Evolutionary conservation across 1,140 invertebrate genomes (phyloP).

Genomic region (Drosophila mayri): DNA sequence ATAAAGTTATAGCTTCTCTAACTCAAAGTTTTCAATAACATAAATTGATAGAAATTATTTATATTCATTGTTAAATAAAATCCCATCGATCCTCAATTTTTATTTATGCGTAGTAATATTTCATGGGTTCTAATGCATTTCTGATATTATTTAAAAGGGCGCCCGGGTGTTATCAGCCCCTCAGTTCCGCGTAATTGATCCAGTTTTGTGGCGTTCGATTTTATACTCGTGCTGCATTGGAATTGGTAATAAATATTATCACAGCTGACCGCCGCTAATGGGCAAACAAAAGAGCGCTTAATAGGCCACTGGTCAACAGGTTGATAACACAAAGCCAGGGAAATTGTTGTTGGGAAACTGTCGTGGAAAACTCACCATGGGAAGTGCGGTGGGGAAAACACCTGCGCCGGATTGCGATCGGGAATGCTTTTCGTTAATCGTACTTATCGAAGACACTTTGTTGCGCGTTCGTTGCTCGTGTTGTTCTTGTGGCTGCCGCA

Average conservation of each 20-base stretch:
- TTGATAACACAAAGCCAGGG: slow-evolving; percentile 26
- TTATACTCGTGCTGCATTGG: slow-evolving; percentile 7
- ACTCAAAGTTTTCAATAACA: not conserved
- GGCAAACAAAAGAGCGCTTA: slow-evolving; percentile 57
- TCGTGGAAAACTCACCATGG: slow-evolving; percentile 64
- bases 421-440: slow-evolving; percentile 55
- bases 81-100: not conserved
- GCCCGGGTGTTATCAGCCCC: slow-evolving; percentile 57
- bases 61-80: not conserved
- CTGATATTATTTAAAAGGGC: not conserved
- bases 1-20: not conserved
- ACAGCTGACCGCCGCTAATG: slow-evolving; percentile 68
- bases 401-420: slow-evolving; percentile 57
- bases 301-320: slow-evolving; percentile 30
- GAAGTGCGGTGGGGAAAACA: slow-evolving; percentile 36
- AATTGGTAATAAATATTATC: slow-evolving; percentile 67
- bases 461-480: slow-evolving; percentile 60
- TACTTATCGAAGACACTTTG: slow-evolving; percentile 76
- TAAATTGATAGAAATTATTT: not conserved
- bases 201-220: slow-evolving; percentile 48
- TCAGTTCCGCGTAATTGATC: slow-evolving; percentile 73
- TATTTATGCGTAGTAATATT: slow-evolving; percentile 8
- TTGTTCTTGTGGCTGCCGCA: slow-evolving; percentile 67
- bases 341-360: slow-evolving; percentile 1
- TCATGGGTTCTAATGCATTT: not conserved